A percentile compares a stretch with the other conserved stretches of the same genome.
Conservation (phyloP, 1,140 invertebrate species). For the Pseudomyrmex pallidus region DNA sequence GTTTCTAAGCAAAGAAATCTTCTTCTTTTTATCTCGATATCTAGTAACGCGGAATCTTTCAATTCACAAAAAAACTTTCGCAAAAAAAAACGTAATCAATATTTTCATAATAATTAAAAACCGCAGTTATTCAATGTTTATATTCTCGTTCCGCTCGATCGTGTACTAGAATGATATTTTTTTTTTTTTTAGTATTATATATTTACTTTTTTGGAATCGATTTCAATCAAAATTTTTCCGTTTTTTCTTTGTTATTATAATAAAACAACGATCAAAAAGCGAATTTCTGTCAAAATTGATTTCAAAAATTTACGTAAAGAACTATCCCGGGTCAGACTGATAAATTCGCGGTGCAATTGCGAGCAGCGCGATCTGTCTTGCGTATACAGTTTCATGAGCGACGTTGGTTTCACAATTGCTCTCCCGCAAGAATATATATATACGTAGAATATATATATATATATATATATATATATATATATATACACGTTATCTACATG, state of each 20-base stretch:
- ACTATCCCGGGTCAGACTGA: not conserved
- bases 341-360: not conserved
- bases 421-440: not conserved
- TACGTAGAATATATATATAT: not conserved
- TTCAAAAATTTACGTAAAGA: no score
- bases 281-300: no score
- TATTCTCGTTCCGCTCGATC: not conserved
- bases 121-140: not conserved
- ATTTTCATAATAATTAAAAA: slow-evolving; percentile 5
- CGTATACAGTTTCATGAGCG: not conserved
- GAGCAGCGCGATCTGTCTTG: not conserved
- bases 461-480: not conserved
- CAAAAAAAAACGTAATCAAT: not conserved
- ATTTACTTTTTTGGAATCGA: no score
- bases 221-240: no score
- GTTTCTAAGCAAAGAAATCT: not conserved
- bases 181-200: no score
- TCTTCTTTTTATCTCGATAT: not conserved
- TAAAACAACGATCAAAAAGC: no score
- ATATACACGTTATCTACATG: no score
- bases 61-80: not conserved
- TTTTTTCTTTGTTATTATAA: no score
- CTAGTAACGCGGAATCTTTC: not conserved
- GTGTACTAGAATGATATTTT: no score
- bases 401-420: slow-evolving; percentile 9